Base-by-base conservation (phyloP, 2,888 invertebrate species). In the Leptinotarsa tumamoca region DNA sequence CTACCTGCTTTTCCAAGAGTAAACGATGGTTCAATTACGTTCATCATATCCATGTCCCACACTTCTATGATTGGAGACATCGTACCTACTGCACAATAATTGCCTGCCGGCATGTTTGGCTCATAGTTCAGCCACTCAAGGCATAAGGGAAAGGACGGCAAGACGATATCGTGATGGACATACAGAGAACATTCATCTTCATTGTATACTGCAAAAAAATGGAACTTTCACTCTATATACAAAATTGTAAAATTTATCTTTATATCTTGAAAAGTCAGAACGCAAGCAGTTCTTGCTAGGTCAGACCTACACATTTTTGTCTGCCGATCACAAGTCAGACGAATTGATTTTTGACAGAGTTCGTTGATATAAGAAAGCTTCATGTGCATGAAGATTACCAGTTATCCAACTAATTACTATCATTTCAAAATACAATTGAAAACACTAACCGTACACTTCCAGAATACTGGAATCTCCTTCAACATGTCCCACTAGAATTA, bases 31-130 rank as follows among this genome's bases (percentile, higher is more conserved):
- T 97, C 97, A 58, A 98, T 89, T 75, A 94, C 94, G 86, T 98
- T 96, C 80, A 98, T 94, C 75, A 99, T 91, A 89, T 99, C 98
- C 63, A 99, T 89, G 89, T 99, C 98, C 98, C 98, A 99, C n/a
- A 99, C 93, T 83, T 97, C 95, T 74, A 99, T 98, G 61, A 95
- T 92, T 0, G 97, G 95, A 79, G 94, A 94, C 97, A 99, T 98
- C 52, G 94, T 94, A 15, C 98, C 98, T 74, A 98, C 92, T 0
- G 98, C 98, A 83, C 97, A 94, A 82, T 97, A 92, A 88, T 97
- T 98, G 21, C 93, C 94, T 76, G 92, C 90, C 54, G 93, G 91
- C 79, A 94, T 93, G 88, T 92, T 88, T 0, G 96, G 94, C 87
- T 98, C 96, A 86, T 94, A 96, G 87, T 95, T 95, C 74, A 99